Evolutionary conservation across 2,113 vertebrate species (phyloP).

Genomic region (Taxidea taxus): DNA sequence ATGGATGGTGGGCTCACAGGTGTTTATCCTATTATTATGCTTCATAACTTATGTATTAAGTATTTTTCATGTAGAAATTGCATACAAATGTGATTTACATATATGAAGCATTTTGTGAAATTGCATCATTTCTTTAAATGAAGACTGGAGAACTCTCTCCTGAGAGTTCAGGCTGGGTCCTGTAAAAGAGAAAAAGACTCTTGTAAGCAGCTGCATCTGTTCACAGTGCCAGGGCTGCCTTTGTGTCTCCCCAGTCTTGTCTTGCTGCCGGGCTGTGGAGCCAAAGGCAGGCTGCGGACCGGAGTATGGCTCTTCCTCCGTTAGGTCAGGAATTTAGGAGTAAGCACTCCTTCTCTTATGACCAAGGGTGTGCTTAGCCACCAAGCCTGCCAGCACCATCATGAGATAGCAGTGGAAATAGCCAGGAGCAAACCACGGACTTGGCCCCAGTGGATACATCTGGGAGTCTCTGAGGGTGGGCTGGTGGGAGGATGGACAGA

Average conservation of each 20-base stretch:
- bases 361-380: not conserved
- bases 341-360: not conserved
- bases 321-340: conserved; percentile 2
- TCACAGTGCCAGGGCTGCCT: not conserved
- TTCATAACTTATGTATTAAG: not conserved
- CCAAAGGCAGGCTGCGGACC: not conserved
- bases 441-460: not conserved
- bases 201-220: not conserved
- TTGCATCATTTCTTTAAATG: not conserved
- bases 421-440: not conserved
- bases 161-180: not conserved
- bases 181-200: not conserved
- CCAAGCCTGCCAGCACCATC: not conserved
- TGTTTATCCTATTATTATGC: not conserved
- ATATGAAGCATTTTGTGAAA: conserved; percentile 5
- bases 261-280: not conserved
- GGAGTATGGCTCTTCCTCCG: not conserved
- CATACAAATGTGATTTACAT: not conserved
- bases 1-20: not conserved
- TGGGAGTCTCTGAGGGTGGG: not conserved
- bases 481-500: not conserved
- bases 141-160: conserved; percentile 9
- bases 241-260: not conserved
- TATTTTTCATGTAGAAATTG: conserved; percentile 15
- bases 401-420: conserved; percentile 1